Percentiles rank a stretch among this genome's conserved stretches.
phyloP scores from a whole-genome alignment of 1,140 invertebrate genomes.

The Rhizoglyphus robini region DNA sequence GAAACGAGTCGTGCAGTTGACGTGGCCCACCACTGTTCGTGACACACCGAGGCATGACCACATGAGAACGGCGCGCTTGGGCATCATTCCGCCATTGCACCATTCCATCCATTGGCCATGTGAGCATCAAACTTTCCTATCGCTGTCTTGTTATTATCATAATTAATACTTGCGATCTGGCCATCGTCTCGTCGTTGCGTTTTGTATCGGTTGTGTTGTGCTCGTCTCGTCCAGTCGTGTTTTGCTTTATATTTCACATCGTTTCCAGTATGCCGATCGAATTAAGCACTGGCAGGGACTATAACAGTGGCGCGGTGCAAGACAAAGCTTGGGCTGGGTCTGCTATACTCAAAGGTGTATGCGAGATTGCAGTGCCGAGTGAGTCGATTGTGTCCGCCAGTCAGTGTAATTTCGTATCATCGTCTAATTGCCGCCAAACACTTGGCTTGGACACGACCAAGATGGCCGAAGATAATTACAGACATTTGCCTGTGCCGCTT shows the following conservation, averaged over 20 bases:
- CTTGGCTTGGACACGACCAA: background rate
- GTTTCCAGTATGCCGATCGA: background rate
- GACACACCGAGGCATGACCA: background rate
- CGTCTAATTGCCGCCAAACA: background rate
- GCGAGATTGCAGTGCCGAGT: background rate
- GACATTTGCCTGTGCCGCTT: background rate
- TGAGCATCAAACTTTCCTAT: background rate
- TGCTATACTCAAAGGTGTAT: background rate
- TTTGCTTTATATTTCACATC: background rate
- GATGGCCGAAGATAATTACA: conserved; percentile 7
- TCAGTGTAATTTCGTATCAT: conserved; percentile 5
- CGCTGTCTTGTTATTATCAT: conserved; percentile 11
- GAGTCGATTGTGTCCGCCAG: background rate
- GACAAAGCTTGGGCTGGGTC: background rate
- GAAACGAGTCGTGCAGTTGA: conserved; percentile 12
- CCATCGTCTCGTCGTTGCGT: background rate
- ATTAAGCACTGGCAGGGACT: background rate
- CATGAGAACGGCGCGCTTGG: background rate
- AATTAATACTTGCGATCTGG: conserved; percentile 1
- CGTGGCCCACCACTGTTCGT: conserved; percentile 7
- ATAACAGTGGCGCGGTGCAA: background rate
- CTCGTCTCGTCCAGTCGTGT: too few relatives aligned
- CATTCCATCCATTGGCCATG: background rate
- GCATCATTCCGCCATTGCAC: background rate
- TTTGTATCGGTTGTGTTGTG: background rate